phyloP scores from a whole-genome alignment of 2,113 vertebrate species.

The Baryphthengus martii region DNA sequence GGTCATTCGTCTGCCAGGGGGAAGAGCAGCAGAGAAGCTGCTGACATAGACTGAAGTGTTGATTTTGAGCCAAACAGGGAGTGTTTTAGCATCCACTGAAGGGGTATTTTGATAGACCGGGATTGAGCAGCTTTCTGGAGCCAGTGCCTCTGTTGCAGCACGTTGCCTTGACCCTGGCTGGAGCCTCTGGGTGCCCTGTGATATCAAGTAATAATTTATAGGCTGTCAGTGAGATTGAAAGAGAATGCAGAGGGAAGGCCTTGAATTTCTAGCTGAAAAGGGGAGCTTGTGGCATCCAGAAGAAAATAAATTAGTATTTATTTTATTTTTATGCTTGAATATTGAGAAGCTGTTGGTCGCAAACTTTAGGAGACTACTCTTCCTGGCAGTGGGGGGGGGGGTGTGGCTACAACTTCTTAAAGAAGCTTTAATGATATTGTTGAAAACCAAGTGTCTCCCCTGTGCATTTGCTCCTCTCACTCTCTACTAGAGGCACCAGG shows the following conservation, averaged over 20 bases:
- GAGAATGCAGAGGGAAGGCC: background rate
- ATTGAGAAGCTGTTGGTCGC: background rate
- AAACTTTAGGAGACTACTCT: background rate
- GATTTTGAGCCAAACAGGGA: background rate
- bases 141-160: rapidly evolving
- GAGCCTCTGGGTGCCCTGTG: background rate
- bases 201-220: background rate
- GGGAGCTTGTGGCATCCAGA: background rate
- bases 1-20: background rate
- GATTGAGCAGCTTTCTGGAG: background rate
- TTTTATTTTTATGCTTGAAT: background rate
- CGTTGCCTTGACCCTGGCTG: background rate
- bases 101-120: background rate
- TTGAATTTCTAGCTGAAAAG: background rate
- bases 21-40: background rate
- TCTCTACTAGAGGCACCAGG: rapidly evolving
- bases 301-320: background rate
- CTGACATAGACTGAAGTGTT: background rate
- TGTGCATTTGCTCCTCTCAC: rapidly evolving
- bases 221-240: background rate
- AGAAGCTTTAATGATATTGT: background rate
- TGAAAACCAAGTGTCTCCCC: background rate
- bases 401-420: too few species aligned
- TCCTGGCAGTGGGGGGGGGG: background rate
- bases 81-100: background rate